Conservation (phyloP, 2,797 vertebrate genomes). For the Macroramphosus scolopax region DNA sequence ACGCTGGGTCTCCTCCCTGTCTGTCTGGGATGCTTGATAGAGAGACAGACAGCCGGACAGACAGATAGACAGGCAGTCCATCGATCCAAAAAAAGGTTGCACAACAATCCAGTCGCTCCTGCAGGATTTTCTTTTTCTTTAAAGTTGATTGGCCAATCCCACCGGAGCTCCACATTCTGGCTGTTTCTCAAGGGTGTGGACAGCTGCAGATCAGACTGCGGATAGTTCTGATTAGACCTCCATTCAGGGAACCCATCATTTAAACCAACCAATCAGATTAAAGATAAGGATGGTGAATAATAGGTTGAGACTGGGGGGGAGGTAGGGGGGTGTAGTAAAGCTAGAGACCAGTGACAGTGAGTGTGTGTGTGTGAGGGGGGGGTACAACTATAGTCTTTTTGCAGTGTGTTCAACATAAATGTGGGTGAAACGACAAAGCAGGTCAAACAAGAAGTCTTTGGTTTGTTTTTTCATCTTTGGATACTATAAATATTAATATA, state of each 20-base stretch:
- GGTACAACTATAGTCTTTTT: constrained; percentile 76
- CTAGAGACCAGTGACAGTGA: constrained; percentile 80
- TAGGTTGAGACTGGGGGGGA: constrained; percentile 58
- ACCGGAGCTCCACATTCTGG: constrained; percentile 79
- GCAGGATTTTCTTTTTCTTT: constrained; percentile 75
- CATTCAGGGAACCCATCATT: constrained; percentile 77
- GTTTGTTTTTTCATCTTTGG: constrained; percentile 93
- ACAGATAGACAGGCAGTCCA: constrained; percentile 70
- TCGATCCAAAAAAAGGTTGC: constrained; percentile 79
- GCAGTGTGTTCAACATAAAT: constrained; percentile 85
- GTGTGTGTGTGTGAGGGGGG: constrained; percentile 36
- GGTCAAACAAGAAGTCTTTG: constrained; percentile 97
- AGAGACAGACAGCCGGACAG: constrained; percentile 60
- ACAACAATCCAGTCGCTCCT: constrained; percentile 63
- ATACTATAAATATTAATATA: constrained; percentile 96
- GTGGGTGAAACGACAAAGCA: constrained; percentile 89
- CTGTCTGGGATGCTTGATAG: constrained; percentile 64
- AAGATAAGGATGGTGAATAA: constrained; percentile 75
- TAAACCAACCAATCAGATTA: constrained; percentile 81
- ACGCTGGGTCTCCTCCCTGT: constrained; percentile 35
- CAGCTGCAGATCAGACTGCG: constrained; percentile 71
- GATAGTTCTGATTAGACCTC: constrained; percentile 79
- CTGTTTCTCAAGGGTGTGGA: constrained; percentile 65
- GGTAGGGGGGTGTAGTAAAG: constrained; percentile 69
- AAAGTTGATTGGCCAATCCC: constrained; percentile 82